These are phyloP conservation scores for Eilema depressum DNA, from an alignment of 2,888 invertebrate species.

Conservation along the genomic window DNA sequence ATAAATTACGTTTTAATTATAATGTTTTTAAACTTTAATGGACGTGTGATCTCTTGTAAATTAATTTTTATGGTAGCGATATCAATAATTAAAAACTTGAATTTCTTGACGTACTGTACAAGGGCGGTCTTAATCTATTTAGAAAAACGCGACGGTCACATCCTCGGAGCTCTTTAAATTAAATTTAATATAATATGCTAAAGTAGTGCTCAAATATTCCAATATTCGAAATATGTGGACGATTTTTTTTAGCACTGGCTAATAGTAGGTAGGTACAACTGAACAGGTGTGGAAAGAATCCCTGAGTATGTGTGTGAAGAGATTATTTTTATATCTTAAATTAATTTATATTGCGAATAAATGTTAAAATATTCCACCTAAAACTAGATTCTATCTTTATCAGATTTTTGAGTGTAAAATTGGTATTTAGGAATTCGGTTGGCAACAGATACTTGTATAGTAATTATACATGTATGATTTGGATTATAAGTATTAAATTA, in stretches of 20 bases:
- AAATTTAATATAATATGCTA: neutral
- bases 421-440: neutral
- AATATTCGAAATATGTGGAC: neutral
- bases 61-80: slow-evolving; percentile 43
- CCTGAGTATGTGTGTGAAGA: neutral
- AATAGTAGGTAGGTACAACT: too few species aligned
- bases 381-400: neutral
- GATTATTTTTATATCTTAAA: slow-evolving; percentile 13
- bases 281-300: neutral
- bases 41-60: slow-evolving; percentile 41
- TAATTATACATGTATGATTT: neutral
- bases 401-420: slow-evolving; percentile 1
- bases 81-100: slow-evolving; percentile 46
- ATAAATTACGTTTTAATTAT: slow-evolving; percentile 52
- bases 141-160: slow-evolving; percentile 7
- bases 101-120: slow-evolving; percentile 17
- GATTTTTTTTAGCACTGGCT: neutral
- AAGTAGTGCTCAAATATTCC: neutral
- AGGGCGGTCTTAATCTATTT: slow-evolving; percentile 9
- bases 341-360: slow-evolving; percentile 3
- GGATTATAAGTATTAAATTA: too few species aligned
- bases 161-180: neutral
- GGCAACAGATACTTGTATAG: neutral
- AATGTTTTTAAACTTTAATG: slow-evolving; percentile 44
- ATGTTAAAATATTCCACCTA: neutral